Percentiles rank a stretch among this genome's conserved stretches.
These are phyloP conservation scores for Schizopygopsis malacanthus DNA, from an alignment of 2,797 vertebrate species.

Conservation along the genomic window DNA sequence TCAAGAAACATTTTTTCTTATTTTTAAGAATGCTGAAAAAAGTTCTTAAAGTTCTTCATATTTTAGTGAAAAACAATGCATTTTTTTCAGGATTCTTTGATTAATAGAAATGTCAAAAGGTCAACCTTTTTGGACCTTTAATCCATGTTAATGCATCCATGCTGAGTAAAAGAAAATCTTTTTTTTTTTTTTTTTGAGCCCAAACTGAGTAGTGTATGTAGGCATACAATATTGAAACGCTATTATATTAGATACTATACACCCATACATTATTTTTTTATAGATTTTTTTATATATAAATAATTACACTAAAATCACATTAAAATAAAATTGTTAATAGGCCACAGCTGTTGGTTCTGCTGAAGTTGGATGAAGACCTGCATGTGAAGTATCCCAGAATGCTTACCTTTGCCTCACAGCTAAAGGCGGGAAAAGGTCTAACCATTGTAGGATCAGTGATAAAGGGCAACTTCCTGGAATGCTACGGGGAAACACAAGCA, in stretches of 20 bases:
- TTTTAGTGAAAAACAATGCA: background rate
- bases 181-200: background rate
- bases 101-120: background rate
- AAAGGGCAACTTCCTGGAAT: conserved; percentile 95
- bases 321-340: conserved; percentile 67
- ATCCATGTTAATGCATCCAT: background rate
- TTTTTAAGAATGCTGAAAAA: background rate
- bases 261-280: background rate
- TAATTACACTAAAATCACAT: background rate
- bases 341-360: conserved; percentile 92
- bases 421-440: conserved; percentile 96
- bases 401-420: conserved; percentile 95
- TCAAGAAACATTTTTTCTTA: background rate
- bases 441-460: conserved; percentile 96
- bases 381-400: conserved; percentile 96
- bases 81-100: background rate
- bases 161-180: background rate
- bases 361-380: conserved; percentile 96
- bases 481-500: conserved; percentile 93
- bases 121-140: background rate
- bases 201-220: background rate
- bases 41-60: background rate
- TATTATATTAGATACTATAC: background rate
- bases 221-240: background rate
- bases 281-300: background rate